Evolutionary conservation across 2,888 invertebrate species (phyloP).

Genomic region (Phyllotreta cruciferae): DNA sequence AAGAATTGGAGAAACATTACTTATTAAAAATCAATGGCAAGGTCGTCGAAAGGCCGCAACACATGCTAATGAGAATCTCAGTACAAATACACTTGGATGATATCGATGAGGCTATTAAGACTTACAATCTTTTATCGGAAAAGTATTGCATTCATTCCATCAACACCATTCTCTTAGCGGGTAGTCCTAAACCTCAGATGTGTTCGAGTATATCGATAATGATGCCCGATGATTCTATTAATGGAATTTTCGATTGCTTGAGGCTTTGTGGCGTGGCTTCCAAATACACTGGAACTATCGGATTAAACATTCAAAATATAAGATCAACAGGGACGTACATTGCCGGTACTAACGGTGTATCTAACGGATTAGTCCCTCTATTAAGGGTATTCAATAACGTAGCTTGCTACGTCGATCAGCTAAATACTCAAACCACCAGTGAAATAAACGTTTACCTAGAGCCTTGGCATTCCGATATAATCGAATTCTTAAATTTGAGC

Average conservation of each 20-base stretch:
- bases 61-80: conserved; percentile 97
- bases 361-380: conserved; percentile 97
- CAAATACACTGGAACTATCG: conserved; percentile 97
- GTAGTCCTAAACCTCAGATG: conserved; percentile 87
- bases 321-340: conserved; percentile 87
- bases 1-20: conserved; percentile 95
- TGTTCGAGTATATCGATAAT: conserved; percentile 95
- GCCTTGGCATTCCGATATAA: conserved; percentile 98
- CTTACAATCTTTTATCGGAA: conserved; percentile 94
- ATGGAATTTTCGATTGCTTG: conserved; percentile 92
- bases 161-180: conserved; percentile 95
- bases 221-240: conserved; percentile 94
- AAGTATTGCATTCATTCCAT: conserved; percentile 98
- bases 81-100: conserved; percentile 94
- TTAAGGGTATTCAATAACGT: conserved; percentile 94
- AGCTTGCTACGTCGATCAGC: conserved; percentile 96
- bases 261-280: conserved; percentile 94
- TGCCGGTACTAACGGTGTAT: conserved; percentile 93
- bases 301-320: conserved; percentile 94
- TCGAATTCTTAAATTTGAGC: conserved; percentile 92
- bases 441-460: conserved; percentile 98
- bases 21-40: conserved; percentile 89
- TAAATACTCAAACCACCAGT: conserved; percentile 96
- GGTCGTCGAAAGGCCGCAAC: conserved; percentile 96
- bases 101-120: conserved; percentile 90